A percentile compares a stretch with the other conserved stretches of the same genome.
Evolutionary conservation across 1,140 invertebrate genomes (phyloP).

Genomic region (Pteromalus puparum): DNA sequence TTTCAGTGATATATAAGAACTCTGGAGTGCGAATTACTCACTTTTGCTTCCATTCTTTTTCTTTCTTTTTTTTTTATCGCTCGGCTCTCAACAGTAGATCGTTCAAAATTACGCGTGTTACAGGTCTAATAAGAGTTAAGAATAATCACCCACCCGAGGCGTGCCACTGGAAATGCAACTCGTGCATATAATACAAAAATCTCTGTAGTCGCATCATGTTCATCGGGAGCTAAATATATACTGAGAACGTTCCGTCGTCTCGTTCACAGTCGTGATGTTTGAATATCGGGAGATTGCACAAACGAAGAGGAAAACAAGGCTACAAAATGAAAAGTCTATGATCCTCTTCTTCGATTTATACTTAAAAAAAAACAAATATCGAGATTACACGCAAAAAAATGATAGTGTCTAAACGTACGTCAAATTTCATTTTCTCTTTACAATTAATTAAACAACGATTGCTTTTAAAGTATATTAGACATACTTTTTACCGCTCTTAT

Average conservation of each 20-base stretch:
- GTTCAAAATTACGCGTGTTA: constrained; percentile 61
- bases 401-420: constrained; percentile 8
- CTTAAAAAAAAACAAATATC: constrained; percentile 5
- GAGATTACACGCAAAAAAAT: constrained; percentile 29
- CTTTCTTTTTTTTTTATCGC: constrained; percentile 12
- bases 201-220: constrained; percentile 7
- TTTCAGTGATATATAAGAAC: constrained; percentile 67
- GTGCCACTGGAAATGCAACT: constrained; percentile 73
- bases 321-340: not conserved
- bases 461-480: constrained; percentile 38
- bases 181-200: constrained; percentile 36
- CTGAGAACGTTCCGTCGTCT: not conserved
- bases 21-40: constrained; percentile 68
- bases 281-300: constrained; percentile 39
- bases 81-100: constrained; percentile 49
- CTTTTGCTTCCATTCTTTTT: constrained; percentile 57
- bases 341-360: constrained; percentile 19
- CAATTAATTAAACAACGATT: constrained; percentile 22
- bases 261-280: constrained; percentile 36
- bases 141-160: constrained; percentile 59
- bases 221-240: not conserved
- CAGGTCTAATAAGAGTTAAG: constrained; percentile 61
- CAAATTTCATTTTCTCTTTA: constrained; percentile 21
- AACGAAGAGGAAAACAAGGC: constrained; percentile 32
- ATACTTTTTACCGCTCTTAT: constrained; percentile 42